Evolutionary conservation across 2,797 vertebrate species (phyloP), one percentile per base, ranked within the genome.

Genomic region (Setipinna tenuifilis): DNA sequence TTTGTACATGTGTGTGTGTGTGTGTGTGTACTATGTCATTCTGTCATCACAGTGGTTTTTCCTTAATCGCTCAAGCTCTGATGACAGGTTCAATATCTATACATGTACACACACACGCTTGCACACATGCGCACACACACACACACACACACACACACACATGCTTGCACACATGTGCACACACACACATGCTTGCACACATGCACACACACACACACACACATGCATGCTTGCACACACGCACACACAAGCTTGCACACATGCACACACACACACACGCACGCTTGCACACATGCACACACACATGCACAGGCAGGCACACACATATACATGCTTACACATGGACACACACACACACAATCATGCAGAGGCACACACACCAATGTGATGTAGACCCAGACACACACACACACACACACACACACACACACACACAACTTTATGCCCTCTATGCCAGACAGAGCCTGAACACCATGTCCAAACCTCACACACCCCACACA

Each of bases 11-110:
- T 62, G 61, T 62, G n/a, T 9, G n/a, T 10, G 61, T 62, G 61
- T 25, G 23, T 62, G 61, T 65, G n/a, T 65, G 61, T 65, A 23
- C 61, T 65, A 25, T 65, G n/a, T 65, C 61, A 65, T 65, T 65
- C 61, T 65, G n/a, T 65, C 61, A 65, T 65, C 61, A 25, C 61
- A 23, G 61, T 65, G 61, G 61, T 25, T 10, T 25, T 65, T 25
- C n/a, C 23, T 9, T 11, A 65, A 65, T 65, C 61, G 23, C 61
- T 65, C 61, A 65, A 23, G 9, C 25, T 65, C n/a, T 65, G 61
- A 65, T 65, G 61, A 65, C 61, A 65, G 23, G 6, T 25, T 65
- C n/a, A 65, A 65, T 23, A 23, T n/a, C 1, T 21, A 54, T 9
- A 14, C 50, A 23, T 6, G 3, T 2, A 65, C n/a, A 23, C n/a